Conservation (phyloP, 2,888 invertebrate genomes). For the Synergus umbraculus region DNA sequence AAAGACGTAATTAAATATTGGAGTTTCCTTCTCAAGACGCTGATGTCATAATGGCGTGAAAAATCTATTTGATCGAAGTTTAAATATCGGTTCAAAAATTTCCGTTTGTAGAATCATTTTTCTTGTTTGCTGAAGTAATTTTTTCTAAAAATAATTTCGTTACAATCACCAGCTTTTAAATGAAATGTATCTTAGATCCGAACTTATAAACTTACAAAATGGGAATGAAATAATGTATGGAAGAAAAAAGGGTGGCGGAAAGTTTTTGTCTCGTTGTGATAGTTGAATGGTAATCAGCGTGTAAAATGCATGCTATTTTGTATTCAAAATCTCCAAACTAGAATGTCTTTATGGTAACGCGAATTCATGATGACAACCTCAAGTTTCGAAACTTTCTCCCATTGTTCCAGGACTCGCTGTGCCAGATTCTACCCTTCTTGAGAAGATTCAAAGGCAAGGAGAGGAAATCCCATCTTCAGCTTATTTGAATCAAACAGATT, state of each 20-base stretch:
- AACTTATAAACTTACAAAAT: neutral
- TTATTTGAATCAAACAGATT: neutral
- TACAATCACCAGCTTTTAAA: neutral
- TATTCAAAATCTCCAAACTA: slow-evolving; percentile 41
- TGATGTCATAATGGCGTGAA: neutral
- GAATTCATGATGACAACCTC: slow-evolving; percentile 38
- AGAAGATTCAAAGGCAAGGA: neutral
- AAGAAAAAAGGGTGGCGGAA: neutral
- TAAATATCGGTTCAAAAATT: neutral
- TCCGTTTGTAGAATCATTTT: neutral
- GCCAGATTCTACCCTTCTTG: slow-evolving; percentile 18
- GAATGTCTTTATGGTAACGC: slow-evolving; percentile 38
- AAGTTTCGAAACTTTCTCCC: slow-evolving; percentile 28
- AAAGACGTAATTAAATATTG: neutral
- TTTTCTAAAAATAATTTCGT: neutral
- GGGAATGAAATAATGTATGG: neutral
- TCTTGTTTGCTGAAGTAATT: neutral
- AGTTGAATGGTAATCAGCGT: slow-evolving; percentile 30
- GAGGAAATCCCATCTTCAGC: slow-evolving; percentile 20
- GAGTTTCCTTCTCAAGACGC: neutral
- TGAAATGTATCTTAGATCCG: neutral
- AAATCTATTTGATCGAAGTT: neutral
- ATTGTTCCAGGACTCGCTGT: slow-evolving; percentile 36
- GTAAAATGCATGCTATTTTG: slow-evolving; percentile 40
- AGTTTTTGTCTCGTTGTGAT: slow-evolving; percentile 10